Base-by-base conservation (phyloP, 2,888 invertebrate species). In the Agapostemon virescens region DNA sequence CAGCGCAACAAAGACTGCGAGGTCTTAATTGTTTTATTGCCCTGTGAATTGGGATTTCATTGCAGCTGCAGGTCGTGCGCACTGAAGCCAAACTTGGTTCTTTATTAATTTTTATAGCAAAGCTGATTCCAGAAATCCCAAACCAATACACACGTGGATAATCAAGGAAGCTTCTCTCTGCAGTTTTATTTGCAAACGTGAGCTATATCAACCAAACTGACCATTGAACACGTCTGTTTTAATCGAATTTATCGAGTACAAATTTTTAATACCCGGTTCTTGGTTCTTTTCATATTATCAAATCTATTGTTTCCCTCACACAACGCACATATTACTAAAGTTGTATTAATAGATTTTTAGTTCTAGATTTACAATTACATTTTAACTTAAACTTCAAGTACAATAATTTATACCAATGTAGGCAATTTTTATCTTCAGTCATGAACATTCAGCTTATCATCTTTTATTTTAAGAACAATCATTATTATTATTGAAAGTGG, bases 71-170 rank as follows among this genome's bases (percentile, higher is more conserved):
- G 26, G 55, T 55, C 55, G 55, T 30, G 55, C 55, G 55, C 55
- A 7, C 55, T 26, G 55, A 26, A 26, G 55, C 55, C 26, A 55
- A 26, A 55, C 26, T 26, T 26, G 26, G 26, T 55, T 55, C 26
- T 55, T 55, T 26, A 55, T 55, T 55, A 55, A 55, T 55, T 55
- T 55, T 26, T 55, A 55, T 55, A 55, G 55, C 55, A 55, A 55
- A 55, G 17, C 55, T 26, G 17, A 55, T 55, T 55, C 55, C 55
- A 26, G 55, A 55, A 17, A 26, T 55, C 55, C 55, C 55, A 26
- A 7, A 55, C 55, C 55, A 26, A 26, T 55, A 55, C 17, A 55
- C 55, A 2, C 55, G 55, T 5, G 55, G 17, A 55, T 55, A 55
- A 55, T 55, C 55, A 55, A 55, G 26, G 26, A 23, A 55, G 17